Base-by-base conservation (phyloP, 2,113 vertebrate genomes). In the Mellivora capensis region DNA sequence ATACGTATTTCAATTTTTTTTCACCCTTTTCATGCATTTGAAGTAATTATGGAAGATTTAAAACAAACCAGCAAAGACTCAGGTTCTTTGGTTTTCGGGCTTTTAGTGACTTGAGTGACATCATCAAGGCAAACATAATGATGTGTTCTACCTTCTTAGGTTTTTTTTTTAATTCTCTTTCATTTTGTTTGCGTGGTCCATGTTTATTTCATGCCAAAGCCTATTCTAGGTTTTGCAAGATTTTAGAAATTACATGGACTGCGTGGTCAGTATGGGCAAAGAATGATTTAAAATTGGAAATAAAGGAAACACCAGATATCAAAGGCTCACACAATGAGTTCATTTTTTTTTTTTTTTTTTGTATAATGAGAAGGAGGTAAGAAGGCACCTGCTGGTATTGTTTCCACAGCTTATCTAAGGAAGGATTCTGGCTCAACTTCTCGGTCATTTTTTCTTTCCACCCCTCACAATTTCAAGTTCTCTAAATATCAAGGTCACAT, bases 21-120 rank as follows among this genome's bases (percentile, higher is more conserved):
- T 76, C 20, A 95, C n/a, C n/a, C 69, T 10, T 90, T 49, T 42
- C 23, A 74, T 92, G 61, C 52, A 17, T 67, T 93, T 92, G 93
- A 97, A 98, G 89, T 96, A 98, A 97, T 98, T 98, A 96, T 47
- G 98, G 83, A 98, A 90, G 97, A 90, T 74, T 91, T 97, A 87
- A 92, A 98, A 84, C 27, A 98, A 98, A 79, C 37, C 11, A 96
- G 82, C 79, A 96, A 93, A 95, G 97, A 96, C 11, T 47, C 64
- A 37, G 29, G 2, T 47, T 44, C 10, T 87, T 96, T 37, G 21
- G 15, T 72, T 90, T 83, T 82, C 17, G 71, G 31, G 4, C 10
- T 83, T 82, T 52, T 39, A 34, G 39, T 74, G 49, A 57, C 6
- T 61, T 62, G 93, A 85, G 0, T 67, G 67, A 7, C 2, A 20